Percentiles rank a stretch among this genome's conserved stretches.
Conservation (phyloP, 2,888 invertebrate genomes). For the Erebia ligea region DNA sequence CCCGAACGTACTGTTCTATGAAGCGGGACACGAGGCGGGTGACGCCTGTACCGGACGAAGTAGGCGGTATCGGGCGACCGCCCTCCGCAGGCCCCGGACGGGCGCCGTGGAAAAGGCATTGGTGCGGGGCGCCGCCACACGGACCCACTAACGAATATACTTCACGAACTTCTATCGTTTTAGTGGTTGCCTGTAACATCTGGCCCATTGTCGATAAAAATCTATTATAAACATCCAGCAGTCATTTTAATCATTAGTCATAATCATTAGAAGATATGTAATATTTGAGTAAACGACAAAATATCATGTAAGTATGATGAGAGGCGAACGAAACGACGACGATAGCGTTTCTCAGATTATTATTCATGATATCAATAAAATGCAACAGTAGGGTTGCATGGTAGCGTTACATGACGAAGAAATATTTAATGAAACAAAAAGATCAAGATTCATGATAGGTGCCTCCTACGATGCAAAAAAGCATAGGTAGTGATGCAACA, state of each 20-base stretch:
- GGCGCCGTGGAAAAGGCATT: constrained; percentile 73
- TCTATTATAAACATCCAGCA: neutral
- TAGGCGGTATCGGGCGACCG: constrained; percentile 81
- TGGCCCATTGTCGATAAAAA: constrained; percentile 54
- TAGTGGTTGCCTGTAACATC: constrained; percentile 60
- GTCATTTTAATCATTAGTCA: neutral
- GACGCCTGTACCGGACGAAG: constrained; percentile 82
- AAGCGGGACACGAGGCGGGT: constrained; percentile 78
- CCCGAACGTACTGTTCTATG: constrained; percentile 60
- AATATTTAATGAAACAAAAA: too few species aligned
- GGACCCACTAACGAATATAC: constrained; percentile 77
- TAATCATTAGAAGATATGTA: neutral
- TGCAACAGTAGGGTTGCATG: too few species aligned
- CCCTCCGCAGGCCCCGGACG: constrained; percentile 78
- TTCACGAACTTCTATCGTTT: constrained; percentile 74
- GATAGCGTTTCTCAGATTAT: too few species aligned
- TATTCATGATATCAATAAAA: too few species aligned
- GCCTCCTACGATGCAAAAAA: too few species aligned
- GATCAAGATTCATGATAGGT: too few species aligned
- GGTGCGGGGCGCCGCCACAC: constrained; percentile 76
- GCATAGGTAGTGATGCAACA: too few species aligned
- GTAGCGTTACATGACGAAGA: too few species aligned
- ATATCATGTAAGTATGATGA: too few species aligned
- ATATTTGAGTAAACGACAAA: too few species aligned
- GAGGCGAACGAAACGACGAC: too few species aligned